Evolutionary conservation across 1,140 invertebrate genomes (phyloP), one percentile per base, ranked within the genome.

Genomic region (Orius insidiosus): DNA sequence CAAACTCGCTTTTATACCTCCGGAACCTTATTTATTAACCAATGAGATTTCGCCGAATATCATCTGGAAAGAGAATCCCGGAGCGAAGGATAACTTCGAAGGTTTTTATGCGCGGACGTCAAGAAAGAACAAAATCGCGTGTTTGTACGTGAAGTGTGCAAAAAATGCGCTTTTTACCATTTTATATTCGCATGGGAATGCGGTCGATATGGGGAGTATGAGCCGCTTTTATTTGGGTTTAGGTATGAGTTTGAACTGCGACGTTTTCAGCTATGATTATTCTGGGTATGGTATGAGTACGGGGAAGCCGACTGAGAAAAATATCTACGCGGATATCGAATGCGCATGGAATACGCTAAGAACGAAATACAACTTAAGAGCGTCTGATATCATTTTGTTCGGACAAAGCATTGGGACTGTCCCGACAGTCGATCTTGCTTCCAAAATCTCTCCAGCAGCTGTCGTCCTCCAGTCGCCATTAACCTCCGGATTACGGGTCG

Each of bases 181-280:
- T 24, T 7, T 24, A 4, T 24, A 24, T 7, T 80, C 78, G 45
- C 80, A 83, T 59, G 80, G 72, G 18, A 76, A 76, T 58, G 75
- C 74, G 11, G 71, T 74, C 3, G 74, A 78, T 57, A 54, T 78
- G 32, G 75, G 75, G 34, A 75, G 76, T 59, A 79, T 80, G 75
- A 72, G 69, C 54, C 72, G 69, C 56, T 80, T 78, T 56, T 80
- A 77, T 55, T 66, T 75, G 49, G 74, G 73, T 24, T 64, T 83
- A 34, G 78, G 76, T 11, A 67, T 69, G 30, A 56, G 73, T 46
- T 70, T 81, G 46, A 74, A 76, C 52, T 80, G 77, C 58, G 81
- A 84, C 59, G 74, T 83, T 45, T 78, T 83, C 59, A 74, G 72
- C 56, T 82, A 78, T 59, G 80, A 82, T 62, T 82, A 82, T 61